phyloP scores from a whole-genome alignment of 1,140 invertebrate species.

The Aporrectodea caliginosa region DNA sequence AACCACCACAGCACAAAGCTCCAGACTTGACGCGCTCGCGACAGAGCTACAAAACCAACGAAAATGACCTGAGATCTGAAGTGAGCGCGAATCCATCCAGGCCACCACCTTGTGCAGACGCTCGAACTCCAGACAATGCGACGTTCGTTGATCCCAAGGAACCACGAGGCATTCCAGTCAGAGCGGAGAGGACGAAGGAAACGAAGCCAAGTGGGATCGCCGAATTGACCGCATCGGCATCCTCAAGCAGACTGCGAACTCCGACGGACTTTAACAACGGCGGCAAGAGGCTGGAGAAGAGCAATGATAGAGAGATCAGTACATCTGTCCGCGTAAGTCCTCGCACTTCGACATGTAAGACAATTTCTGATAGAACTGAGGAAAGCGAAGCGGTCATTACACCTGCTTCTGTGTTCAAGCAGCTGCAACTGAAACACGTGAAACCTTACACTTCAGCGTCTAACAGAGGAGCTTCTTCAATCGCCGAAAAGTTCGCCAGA shows the following conservation, averaged over 20 bases:
- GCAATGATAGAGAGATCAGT: not conserved
- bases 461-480: not conserved
- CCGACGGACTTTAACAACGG: not conserved
- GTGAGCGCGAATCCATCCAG: not conserved
- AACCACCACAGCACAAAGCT: not conserved
- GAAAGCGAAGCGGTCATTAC: not conserved
- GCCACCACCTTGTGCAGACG: too few species aligned
- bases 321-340: not conserved
- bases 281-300: not conserved
- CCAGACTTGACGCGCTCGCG: not conserved
- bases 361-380: too few species aligned
- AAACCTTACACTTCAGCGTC: not conserved
- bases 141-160: not conserved
- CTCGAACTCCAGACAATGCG: too few species aligned
- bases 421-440: not conserved
- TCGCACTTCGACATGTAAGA: too few species aligned
- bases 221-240: not conserved
- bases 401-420: not conserved
- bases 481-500: not conserved
- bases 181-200: not conserved
- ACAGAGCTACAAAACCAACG: not conserved
- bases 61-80: not conserved
- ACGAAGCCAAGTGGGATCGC: not conserved
- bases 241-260: not conserved
- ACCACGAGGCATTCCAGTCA: not conserved